Conservation (phyloP, 1,140 invertebrate genomes). For the Frieseomelitta varia region DNA sequence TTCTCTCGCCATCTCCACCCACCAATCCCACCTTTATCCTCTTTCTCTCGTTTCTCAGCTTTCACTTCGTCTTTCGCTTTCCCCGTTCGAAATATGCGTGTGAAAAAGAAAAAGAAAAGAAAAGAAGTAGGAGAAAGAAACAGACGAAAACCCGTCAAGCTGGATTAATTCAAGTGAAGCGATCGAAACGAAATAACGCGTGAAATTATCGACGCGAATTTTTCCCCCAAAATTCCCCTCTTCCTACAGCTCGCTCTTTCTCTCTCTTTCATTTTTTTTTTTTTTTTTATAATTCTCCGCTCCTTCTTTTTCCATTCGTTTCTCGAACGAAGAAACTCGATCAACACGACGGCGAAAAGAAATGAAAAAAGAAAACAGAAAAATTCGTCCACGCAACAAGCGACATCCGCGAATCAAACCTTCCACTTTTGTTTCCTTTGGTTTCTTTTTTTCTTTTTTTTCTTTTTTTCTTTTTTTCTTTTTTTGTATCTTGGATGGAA, state of each 20-base stretch:
- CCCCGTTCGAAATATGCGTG: slow-evolving; percentile 50
- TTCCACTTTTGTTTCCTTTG: not conserved
- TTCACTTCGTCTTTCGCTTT: not conserved
- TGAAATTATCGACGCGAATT: slow-evolving; percentile 31
- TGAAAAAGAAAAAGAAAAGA: slow-evolving; percentile 49
- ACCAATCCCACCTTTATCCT: not conserved
- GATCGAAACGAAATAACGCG: slow-evolving; percentile 68
- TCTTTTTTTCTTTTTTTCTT: not conserved
- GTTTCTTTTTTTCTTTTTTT: no score
- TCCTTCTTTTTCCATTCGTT: not conserved
- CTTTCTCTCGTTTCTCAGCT: not conserved
- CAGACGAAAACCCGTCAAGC: no score
- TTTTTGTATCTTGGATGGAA: slow-evolving; percentile 74
- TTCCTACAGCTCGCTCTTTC: no score
- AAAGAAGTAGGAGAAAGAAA: slow-evolving; percentile 39
- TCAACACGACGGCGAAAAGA: not conserved
- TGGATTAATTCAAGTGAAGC: slow-evolving; percentile 48
- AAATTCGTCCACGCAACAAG: slow-evolving; percentile 37
- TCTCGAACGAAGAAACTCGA: slow-evolving; percentile 44
- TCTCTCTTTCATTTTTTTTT: no score
- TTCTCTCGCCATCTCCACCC: slow-evolving; percentile 36
- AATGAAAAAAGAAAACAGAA: slow-evolving; percentile 29
- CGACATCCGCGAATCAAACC: not conserved
- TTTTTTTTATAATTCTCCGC: not conserved
- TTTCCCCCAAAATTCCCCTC: not conserved